Percentiles rank a stretch among this genome's conserved stretches.
phyloP scores from a whole-genome alignment of 2,113 vertebrate genomes.

The Diadophis punctatus region DNA sequence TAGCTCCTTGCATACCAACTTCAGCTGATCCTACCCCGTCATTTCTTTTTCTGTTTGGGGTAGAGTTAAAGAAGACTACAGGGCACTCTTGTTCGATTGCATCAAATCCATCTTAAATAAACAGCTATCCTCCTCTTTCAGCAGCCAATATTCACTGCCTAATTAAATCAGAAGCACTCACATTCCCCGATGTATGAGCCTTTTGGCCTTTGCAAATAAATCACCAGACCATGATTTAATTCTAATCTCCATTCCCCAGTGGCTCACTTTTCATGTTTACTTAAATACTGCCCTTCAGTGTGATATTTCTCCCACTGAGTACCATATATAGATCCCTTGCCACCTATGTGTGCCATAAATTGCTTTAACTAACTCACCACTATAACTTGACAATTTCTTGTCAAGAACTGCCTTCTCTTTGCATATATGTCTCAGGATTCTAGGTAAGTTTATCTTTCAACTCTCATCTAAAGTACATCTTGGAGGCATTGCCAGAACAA shows the following conservation, averaged over 20 bases:
- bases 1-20: slow-evolving; percentile 14
- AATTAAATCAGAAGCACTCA: slow-evolving; percentile 57
- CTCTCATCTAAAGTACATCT: background rate
- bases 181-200: slow-evolving; percentile 46
- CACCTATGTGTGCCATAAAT: background rate
- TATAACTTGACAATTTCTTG: background rate
- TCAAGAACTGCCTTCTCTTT: slow-evolving; percentile 4
- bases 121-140: slow-evolving; percentile 36
- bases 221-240: slow-evolving; percentile 35
- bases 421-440: slow-evolving; percentile 20
- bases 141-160: slow-evolving; percentile 35
- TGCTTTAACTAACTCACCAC: background rate
- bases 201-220: slow-evolving; percentile 48
- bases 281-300: background rate
- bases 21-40: background rate
- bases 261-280: slow-evolving; percentile 15
- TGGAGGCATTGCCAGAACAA: background rate
- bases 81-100: background rate
- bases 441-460: slow-evolving; percentile 6
- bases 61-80: slow-evolving; percentile 21
- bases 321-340: background rate
- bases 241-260: slow-evolving; percentile 29
- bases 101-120: slow-evolving; percentile 42
- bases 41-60: background rate
- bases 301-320: slow-evolving; percentile 1